These are phyloP conservation scores for Molorchus minor DNA, from an alignment of 2,888 invertebrate genomes.

Conservation along the genomic window DNA sequence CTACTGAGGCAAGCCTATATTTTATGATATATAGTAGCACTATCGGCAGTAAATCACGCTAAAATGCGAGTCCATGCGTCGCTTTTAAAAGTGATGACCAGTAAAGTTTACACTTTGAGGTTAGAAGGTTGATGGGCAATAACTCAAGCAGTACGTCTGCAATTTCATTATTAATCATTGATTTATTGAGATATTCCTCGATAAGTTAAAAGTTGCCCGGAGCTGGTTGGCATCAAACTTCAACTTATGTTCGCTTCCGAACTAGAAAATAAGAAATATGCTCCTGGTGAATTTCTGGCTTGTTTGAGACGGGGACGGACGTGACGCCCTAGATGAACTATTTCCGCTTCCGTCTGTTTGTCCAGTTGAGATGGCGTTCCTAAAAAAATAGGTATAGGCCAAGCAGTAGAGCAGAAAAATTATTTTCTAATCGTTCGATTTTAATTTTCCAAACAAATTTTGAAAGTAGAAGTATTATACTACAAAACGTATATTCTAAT, in stretches of 20 bases:
- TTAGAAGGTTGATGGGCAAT: constrained; percentile 49
- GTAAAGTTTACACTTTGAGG: constrained; percentile 51
- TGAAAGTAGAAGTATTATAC: no score
- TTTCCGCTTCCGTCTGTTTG: constrained; percentile 39
- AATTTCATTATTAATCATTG: constrained; percentile 57
- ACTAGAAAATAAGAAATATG: constrained; percentile 44
- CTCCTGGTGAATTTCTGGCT: constrained; percentile 20
- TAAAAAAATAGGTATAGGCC: constrained; percentile 34
- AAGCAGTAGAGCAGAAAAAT: no score
- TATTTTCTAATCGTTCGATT: no score
- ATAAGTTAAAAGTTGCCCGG: constrained; percentile 40
- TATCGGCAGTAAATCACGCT: constrained; percentile 38
- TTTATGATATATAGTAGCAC: constrained; percentile 34
- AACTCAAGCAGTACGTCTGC: constrained; percentile 48
- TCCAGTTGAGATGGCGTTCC: constrained; percentile 24
- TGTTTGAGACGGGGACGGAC: constrained; percentile 28
- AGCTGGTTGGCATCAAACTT: constrained; percentile 24
- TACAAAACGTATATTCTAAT: no score
- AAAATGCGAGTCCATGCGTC: constrained; percentile 38
- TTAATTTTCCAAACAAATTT: no score
- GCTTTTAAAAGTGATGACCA: constrained; percentile 54
- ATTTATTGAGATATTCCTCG: constrained; percentile 52
- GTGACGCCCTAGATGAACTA: constrained; percentile 32
- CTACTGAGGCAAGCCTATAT: constrained; percentile 28
- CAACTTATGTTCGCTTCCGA: constrained; percentile 26